phyloP scores from a whole-genome alignment of 2,113 vertebrate species.

The Prionailurus viverrinus region DNA sequence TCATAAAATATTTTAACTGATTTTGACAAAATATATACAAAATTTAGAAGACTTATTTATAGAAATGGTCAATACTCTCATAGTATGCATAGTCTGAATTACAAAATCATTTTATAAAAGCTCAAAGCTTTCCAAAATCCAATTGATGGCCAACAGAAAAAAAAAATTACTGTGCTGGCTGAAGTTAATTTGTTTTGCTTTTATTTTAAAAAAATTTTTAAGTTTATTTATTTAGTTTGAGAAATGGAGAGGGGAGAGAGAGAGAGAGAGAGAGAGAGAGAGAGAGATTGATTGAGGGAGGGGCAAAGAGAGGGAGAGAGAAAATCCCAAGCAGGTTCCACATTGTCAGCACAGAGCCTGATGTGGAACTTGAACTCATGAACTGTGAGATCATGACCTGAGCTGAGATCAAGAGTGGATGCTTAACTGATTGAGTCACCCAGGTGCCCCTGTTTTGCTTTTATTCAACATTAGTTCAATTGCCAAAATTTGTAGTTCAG shows the following conservation, averaged over 20 bases:
- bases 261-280: too few species aligned
- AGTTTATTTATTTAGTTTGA: too few species aligned
- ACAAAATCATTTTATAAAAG: conserved; percentile 29
- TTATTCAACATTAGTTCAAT: neutral
- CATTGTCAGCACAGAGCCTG: too few species aligned
- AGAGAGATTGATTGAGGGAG: too few species aligned
- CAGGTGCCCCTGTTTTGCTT: neutral
- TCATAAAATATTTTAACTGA: neutral
- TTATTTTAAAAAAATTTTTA: neutral
- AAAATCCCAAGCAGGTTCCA: too few species aligned
- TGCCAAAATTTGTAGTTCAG: neutral
- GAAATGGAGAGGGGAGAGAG: too few species aligned
- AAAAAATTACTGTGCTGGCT: neutral
- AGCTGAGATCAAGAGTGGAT: too few species aligned
- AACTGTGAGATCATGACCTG: too few species aligned
- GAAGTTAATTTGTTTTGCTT: conserved; percentile 6
- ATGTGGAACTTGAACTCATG: too few species aligned
- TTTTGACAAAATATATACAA: neutral
- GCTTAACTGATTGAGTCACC: too few species aligned
- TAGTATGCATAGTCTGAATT: neutral
- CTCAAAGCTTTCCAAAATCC: neutral
- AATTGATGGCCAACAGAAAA: neutral
- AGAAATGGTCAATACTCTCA: neutral
- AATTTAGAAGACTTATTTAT: neutral
- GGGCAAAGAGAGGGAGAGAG: too few species aligned